Conservation (phyloP, 1,140 invertebrate genomes). For the Drosophila melanica region DNA sequence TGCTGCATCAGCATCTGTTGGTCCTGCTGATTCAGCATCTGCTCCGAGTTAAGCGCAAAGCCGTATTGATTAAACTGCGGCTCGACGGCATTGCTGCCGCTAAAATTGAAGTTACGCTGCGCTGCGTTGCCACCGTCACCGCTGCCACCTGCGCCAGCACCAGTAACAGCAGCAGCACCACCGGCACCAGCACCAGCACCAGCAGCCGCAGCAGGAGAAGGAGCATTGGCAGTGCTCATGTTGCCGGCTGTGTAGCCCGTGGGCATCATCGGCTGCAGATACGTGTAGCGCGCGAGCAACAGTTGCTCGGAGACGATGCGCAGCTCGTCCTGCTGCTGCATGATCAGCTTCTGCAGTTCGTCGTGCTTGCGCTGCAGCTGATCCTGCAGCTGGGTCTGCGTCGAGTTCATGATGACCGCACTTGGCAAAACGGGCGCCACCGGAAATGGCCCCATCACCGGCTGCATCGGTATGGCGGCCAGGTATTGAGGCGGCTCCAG, state of each 20-base stretch:
- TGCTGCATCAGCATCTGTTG: constrained; percentile 81
- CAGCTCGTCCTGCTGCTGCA: constrained; percentile 93
- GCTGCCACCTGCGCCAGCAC: neutral
- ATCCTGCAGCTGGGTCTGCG: constrained; percentile 89
- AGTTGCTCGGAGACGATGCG: constrained; percentile 92
- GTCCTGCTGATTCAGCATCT: constrained; percentile 71
- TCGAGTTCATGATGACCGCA: constrained; percentile 85
- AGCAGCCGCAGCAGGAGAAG: too few relatives aligned
- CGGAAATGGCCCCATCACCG: constrained; percentile 84
- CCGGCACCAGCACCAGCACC: constrained; percentile 25
- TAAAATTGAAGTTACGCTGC: constrained; percentile 60
- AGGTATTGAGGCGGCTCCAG: constrained; percentile 87
- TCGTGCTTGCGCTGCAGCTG: constrained; percentile 93
- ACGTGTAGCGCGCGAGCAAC: constrained; percentile 91
- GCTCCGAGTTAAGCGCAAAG: constrained; percentile 71
- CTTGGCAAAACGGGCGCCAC: constrained; percentile 78
- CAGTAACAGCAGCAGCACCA: neutral
- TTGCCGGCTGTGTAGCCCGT: constrained; percentile 85
- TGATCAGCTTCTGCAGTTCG: constrained; percentile 92
- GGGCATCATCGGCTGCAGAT: constrained; percentile 86
- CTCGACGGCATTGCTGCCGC: constrained; percentile 66
- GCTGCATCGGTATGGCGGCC: constrained; percentile 87
- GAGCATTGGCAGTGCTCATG: constrained; percentile 13
- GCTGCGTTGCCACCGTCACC: constrained; percentile 21
- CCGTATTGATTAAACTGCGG: constrained; percentile 81